These are phyloP conservation scores for Drosophila melanogaster DNA, from an alignment of 1,140 invertebrate genomes.

Conservation along the genomic window Release_6_plus_ISO1_MT NT_033777.3:5320501-5321000, in stretches of 20 bases:
- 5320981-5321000: slow-evolving; percentile 30
- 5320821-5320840: slow-evolving; percentile 70
- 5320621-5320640: slow-evolving; percentile 6
- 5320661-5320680: slow-evolving; percentile 38
- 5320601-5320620: slow-evolving; percentile 36
- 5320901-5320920: slow-evolving; percentile 33
- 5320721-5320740: slow-evolving; percentile 8
- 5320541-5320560: slow-evolving; percentile 33
- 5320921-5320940: slow-evolving; percentile 11
- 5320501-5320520: slow-evolving; percentile 11
- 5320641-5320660: slow-evolving; percentile 60
- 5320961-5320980: slow-evolving; percentile 47
- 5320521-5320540: slow-evolving; percentile 41
- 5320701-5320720: slow-evolving; percentile 14
- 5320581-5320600: slow-evolving; percentile 8
- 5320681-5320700: slow-evolving; percentile 7
- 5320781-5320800: slow-evolving; percentile 1
- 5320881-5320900: slow-evolving; percentile 69
- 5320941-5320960: slow-evolving; percentile 52
- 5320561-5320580: slow-evolving; percentile 29
- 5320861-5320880: slow-evolving; percentile 68
- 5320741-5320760: slow-evolving; percentile 64
- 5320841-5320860: slow-evolving; percentile 80
- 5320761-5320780: slow-evolving; percentile 16
- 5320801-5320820: slow-evolving; percentile 29